Percentiles rank a stretch among this genome's conserved stretches.
Evolutionary conservation across 2,113 vertebrate species (phyloP).

Genomic region (Anoplopoma fimbria): DNA sequence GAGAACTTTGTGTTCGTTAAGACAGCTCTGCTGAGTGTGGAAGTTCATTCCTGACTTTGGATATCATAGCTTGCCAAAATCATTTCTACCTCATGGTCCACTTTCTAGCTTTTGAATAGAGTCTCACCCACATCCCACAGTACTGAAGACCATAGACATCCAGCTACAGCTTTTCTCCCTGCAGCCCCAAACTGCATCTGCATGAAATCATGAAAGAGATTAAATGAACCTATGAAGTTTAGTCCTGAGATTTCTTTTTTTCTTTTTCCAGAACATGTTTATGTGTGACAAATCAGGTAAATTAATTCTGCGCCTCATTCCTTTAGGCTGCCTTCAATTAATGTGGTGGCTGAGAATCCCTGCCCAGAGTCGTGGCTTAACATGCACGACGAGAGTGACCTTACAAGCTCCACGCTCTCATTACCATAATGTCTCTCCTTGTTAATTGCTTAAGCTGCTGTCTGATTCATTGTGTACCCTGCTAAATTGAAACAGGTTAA

Average conservation of each 20-base stretch:
- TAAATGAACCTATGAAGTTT: slow-evolving; percentile 13
- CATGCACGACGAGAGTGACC: slow-evolving; percentile 88
- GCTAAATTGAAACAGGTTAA: slow-evolving; percentile 79
- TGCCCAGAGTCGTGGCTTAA: slow-evolving; percentile 84
- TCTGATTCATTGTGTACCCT: slow-evolving; percentile 79
- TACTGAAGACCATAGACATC: background rate
- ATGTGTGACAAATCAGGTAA: slow-evolving; percentile 69
- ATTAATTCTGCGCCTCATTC: slow-evolving; percentile 74
- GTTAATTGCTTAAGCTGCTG: slow-evolving; percentile 87
- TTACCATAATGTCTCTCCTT: slow-evolving; percentile 85
- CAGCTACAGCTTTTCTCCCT: background rate
- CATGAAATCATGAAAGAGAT: background rate
- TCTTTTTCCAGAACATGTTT: background rate
- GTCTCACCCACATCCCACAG: background rate
- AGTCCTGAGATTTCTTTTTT: background rate
- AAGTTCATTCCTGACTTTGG: background rate
- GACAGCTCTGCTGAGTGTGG: background rate
- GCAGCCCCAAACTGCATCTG: background rate
- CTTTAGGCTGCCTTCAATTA: slow-evolving; percentile 73
- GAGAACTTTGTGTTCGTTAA: background rate
- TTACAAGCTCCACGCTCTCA: slow-evolving; percentile 85
- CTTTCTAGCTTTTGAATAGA: background rate
- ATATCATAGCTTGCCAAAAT: background rate
- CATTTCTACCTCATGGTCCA: background rate
- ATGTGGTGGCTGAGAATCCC: slow-evolving; percentile 74